phyloP scores from a whole-genome alignment of 2,113 vertebrate species.

The Corvus hawaiiensis region DNA sequence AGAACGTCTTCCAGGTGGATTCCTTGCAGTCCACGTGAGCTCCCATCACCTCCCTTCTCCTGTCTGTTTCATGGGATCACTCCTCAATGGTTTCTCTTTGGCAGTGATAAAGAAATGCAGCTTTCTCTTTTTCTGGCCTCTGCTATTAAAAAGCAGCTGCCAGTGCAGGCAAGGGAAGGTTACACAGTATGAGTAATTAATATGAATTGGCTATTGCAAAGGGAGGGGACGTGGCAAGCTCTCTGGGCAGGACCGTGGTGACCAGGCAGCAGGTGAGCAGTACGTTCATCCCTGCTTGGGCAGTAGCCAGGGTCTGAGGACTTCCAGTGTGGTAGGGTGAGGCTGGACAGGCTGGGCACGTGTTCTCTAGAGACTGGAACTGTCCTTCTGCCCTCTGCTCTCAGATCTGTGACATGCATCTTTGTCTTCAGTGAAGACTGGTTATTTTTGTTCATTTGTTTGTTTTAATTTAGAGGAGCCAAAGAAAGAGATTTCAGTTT shows the following conservation, averaged over 20 bases:
- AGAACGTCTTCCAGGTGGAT: slow-evolving; percentile 98
- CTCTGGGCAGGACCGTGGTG: slow-evolving; percentile 28
- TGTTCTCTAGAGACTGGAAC: slow-evolving; percentile 51
- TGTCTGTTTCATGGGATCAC: slow-evolving; percentile 46
- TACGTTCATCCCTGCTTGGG: slow-evolving; percentile 25
- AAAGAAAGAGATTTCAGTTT: slow-evolving; percentile 81
- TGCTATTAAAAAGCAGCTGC: slow-evolving; percentile 62
- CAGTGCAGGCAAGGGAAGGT: slow-evolving; percentile 65
- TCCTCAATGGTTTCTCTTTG: slow-evolving; percentile 73
- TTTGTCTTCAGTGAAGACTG: slow-evolving; percentile 97
- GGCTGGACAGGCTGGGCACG: slow-evolving; percentile 65
- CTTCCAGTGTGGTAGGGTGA: slow-evolving; percentile 66
- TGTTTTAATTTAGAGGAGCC: slow-evolving; percentile 75
- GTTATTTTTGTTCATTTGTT: slow-evolving; percentile 59
- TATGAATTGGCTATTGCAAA: slow-evolving; percentile 66
- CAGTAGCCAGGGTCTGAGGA: slow-evolving; percentile 62
- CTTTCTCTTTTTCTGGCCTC: slow-evolving; percentile 73
- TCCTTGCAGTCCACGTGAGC: slow-evolving; percentile 95
- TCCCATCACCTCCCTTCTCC: neutral
- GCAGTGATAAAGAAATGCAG: slow-evolving; percentile 59
- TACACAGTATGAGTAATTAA: slow-evolving; percentile 41
- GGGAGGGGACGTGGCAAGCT: slow-evolving; percentile 43
- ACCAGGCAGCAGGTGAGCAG: slow-evolving; percentile 51
- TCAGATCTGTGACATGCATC: slow-evolving; percentile 53
- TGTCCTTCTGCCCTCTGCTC: slow-evolving; percentile 41